Percentiles rank a stretch among this genome's conserved stretches.
Evolutionary conservation across 1,140 invertebrate species (phyloP).

Genomic region (Brachionus paranguensis): DNA sequence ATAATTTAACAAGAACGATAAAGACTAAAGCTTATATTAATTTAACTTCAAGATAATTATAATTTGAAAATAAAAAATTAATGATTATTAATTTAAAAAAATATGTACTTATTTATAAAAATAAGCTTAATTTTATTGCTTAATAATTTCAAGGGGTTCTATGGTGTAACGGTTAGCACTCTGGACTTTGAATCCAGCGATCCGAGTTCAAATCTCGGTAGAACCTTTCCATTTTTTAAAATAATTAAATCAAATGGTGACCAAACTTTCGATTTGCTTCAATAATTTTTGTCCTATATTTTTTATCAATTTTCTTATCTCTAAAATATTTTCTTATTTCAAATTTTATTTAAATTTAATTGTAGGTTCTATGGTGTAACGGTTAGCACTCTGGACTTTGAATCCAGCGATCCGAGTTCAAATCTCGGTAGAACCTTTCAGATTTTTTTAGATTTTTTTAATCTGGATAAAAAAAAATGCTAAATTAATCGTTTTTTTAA

Average conservation of each 20-base stretch:
- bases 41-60: not conserved
- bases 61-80: too few relatives aligned
- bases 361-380: not conserved
- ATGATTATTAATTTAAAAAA: too few relatives aligned
- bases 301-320: not conserved
- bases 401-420: not conserved
- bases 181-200: constrained; percentile 36
- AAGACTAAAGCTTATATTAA: not conserved
- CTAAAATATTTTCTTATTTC: not conserved
- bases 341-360: too few relatives aligned
- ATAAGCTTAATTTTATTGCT: not conserved
- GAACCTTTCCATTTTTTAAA: not conserved
- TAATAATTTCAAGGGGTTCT: not conserved
- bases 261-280: not conserved
- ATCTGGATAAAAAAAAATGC: too few relatives aligned
- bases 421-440: not conserved
- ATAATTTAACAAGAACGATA: not conserved
- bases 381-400: not conserved
- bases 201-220: constrained; percentile 37
- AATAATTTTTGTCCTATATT: not conserved
- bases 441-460: too few relatives aligned
- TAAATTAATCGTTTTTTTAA: too few relatives aligned
- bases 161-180: constrained; percentile 38
- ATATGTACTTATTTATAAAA: too few relatives aligned
- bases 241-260: not conserved